Evolutionary conservation across 2,113 vertebrate genomes (phyloP).

Genomic region (Panurus biarmicus): DNA sequence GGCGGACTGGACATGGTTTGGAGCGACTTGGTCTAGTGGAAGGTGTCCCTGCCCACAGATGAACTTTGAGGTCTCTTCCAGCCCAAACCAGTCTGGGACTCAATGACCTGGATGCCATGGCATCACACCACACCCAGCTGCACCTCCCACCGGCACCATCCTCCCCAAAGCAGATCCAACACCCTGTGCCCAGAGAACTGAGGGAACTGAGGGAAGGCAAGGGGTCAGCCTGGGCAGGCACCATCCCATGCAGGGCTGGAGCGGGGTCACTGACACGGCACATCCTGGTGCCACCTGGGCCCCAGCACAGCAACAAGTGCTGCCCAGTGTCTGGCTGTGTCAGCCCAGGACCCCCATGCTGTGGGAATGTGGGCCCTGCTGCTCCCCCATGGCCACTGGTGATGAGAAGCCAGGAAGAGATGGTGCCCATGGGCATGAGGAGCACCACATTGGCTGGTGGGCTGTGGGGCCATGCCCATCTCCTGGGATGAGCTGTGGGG

Average conservation of each 20-base stretch:
- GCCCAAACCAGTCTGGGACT: background rate
- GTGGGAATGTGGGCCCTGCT: background rate
- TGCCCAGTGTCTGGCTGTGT: fast-evolving
- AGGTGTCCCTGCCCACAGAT: background rate
- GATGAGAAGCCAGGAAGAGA: fast-evolving
- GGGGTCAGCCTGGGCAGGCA: background rate
- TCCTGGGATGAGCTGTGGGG: background rate
- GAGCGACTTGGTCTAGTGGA: fast-evolving
- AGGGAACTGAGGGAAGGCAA: background rate
- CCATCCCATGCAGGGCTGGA: background rate
- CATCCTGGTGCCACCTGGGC: background rate
- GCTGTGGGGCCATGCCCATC: background rate
- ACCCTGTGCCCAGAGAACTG: background rate
- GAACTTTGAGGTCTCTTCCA: background rate
- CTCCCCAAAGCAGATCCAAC: background rate
- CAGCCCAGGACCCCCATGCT: fast-evolving
- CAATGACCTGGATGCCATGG: background rate
- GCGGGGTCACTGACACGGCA: background rate
- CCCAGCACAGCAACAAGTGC: background rate
- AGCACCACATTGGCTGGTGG: background rate
- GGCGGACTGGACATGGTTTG: no score
- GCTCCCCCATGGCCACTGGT: fast-evolving
- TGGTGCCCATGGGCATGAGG: fast-evolving
- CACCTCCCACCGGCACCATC: fast-evolving
- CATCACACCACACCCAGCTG: background rate